These are phyloP conservation scores for Sorex fumeus DNA, from an alignment of 2,113 vertebrate species.

Conservation along the genomic window DNA sequence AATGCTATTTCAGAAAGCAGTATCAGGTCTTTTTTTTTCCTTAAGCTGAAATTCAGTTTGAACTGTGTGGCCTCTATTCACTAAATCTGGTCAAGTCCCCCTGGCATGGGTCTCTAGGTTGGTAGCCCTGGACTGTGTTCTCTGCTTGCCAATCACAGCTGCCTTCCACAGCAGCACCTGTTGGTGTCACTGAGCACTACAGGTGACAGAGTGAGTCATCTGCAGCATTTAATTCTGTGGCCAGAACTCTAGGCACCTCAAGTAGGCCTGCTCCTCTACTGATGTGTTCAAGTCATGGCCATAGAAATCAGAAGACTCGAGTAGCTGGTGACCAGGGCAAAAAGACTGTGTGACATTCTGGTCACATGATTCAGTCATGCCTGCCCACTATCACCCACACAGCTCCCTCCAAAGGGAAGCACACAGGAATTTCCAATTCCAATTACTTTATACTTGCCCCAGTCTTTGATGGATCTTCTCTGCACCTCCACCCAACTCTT, in stretches of 20 bases:
- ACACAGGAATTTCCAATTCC: not conserved
- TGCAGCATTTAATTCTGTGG: too few species aligned
- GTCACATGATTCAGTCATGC: not conserved
- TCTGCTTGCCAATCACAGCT: not conserved
- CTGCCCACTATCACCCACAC: rapidly evolving
- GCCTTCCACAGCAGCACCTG: not conserved
- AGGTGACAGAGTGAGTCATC: not conserved
- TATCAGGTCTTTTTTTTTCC: not conserved
- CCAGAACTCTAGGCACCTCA: not conserved
- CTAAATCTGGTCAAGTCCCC: not conserved
- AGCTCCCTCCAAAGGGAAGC: not conserved
- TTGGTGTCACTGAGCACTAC: not conserved
- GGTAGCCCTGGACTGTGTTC: not conserved
- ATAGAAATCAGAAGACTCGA: rapidly evolving
- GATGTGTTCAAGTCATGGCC: rapidly evolving
- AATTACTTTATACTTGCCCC: not conserved
- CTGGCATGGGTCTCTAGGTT: too few species aligned
- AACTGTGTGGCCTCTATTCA: not conserved
- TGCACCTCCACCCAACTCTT: not conserved
- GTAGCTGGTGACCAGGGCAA: not conserved
- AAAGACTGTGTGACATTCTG: rapidly evolving
- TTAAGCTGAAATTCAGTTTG: not conserved
- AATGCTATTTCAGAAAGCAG: too few species aligned
- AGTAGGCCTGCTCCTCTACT: not conserved
- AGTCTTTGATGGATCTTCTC: rapidly evolving